phyloP scores from a whole-genome alignment of 64 coral and sea anemone genomes.

The Catalaphyllia jardinei region DNA sequence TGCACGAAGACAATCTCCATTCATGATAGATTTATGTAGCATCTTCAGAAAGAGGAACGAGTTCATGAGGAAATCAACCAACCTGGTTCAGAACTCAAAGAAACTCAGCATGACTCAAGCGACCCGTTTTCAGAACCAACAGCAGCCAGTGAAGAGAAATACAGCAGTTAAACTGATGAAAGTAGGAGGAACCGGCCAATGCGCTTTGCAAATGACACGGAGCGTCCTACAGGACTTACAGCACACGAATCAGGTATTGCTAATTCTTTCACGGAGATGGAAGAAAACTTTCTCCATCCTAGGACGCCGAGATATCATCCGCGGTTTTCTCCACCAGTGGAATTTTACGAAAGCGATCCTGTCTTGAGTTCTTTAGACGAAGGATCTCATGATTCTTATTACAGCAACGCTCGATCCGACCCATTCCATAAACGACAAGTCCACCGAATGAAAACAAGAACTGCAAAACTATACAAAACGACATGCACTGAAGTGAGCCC shows the following conservation, averaged over 20 bases:
- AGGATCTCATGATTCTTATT: too few relatives aligned
- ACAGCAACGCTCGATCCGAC: too few relatives aligned
- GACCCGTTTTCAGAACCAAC: not conserved
- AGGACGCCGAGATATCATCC: too few relatives aligned
- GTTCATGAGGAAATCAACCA: not conserved
- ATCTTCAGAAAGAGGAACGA: not conserved
- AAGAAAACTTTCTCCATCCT: too few relatives aligned
- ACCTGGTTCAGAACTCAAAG: not conserved
- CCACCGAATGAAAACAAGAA: not conserved
- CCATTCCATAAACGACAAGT: too few relatives aligned
- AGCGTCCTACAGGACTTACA: not conserved
- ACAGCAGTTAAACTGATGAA: not conserved
- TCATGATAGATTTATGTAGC: not conserved
- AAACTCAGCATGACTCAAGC: not conserved
- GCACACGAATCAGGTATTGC: not conserved
- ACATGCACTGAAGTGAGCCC: not conserved
- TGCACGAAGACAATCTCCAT: not conserved
- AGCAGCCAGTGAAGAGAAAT: not conserved
- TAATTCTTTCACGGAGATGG: too few relatives aligned
- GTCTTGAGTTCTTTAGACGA: too few relatives aligned
- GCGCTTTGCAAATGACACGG: not conserved
- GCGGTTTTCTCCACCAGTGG: too few relatives aligned
- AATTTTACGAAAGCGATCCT: too few relatives aligned
- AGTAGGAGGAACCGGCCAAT: not conserved
- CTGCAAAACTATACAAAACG: not conserved